phyloP scores from a whole-genome alignment of 2,113 vertebrate species.

The Vimba vimba region DNA sequence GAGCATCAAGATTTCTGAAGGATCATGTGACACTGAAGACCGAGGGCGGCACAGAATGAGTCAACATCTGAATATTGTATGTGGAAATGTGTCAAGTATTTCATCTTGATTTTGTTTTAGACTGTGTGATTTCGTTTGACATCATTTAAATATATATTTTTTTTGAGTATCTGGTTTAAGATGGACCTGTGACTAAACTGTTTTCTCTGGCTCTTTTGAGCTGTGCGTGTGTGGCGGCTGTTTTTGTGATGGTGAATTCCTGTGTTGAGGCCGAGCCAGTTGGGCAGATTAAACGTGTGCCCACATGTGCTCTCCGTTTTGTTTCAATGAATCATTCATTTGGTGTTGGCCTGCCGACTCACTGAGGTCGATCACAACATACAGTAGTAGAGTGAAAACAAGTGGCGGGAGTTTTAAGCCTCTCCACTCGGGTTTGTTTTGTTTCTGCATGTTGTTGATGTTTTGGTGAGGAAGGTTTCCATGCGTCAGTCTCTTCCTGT shows the following conservation, averaged over 20 bases:
- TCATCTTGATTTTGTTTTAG: not conserved
- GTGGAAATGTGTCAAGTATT: not conserved
- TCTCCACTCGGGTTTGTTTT: not conserved
- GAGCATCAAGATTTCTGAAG: not conserved
- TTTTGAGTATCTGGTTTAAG: no score
- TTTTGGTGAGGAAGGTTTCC: slow-evolving; percentile 45
- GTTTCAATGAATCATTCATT: slow-evolving; percentile 67
- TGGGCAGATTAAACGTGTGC: slow-evolving; percentile 61
- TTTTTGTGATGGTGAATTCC: slow-evolving; percentile 55
- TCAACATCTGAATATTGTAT: not conserved
- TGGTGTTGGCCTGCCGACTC: slow-evolving; percentile 40
- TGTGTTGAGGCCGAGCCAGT: slow-evolving; percentile 48
- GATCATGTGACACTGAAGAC: not conserved
- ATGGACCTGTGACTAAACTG: slow-evolving; percentile 33
- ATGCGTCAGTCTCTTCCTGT: slow-evolving; percentile 15
- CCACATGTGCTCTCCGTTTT: slow-evolving; percentile 60
- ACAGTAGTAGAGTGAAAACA: slow-evolving; percentile 10
- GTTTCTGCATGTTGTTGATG: slow-evolving; percentile 15
- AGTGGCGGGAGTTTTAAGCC: slow-evolving; percentile 36
- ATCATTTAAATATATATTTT: not conserved
- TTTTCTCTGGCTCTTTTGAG: not conserved
- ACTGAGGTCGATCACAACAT: slow-evolving; percentile 1
- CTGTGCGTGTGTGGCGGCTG: slow-evolving; percentile 11
- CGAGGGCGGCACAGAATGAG: not conserved
- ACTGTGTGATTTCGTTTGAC: not conserved